These are phyloP conservation scores for Vimba vimba DNA, from an alignment of 2,113 vertebrate species.

Conservation along the genomic window DNA sequence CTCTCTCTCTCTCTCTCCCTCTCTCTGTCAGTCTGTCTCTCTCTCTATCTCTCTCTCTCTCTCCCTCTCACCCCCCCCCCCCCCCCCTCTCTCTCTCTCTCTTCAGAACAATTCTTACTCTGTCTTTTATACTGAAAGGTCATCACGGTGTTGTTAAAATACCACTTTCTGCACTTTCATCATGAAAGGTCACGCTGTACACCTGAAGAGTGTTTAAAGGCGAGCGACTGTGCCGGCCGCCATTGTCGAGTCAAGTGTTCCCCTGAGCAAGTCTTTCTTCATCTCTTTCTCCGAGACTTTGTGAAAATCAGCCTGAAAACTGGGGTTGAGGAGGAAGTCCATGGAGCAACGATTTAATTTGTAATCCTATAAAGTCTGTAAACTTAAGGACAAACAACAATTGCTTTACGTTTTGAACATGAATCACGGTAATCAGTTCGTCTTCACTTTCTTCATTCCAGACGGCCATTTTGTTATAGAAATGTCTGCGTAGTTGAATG, in stretches of 20 bases:
- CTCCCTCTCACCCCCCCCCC: too few species aligned
- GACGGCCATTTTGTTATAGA: too few species aligned
- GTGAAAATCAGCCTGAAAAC: slow-evolving; percentile 52
- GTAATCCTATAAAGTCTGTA: background rate
- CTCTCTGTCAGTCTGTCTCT: too few species aligned
- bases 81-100: too few species aligned
- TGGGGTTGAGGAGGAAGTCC: background rate
- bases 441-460: too few species aligned
- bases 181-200: slow-evolving; percentile 79
- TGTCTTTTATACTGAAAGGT: slow-evolving; percentile 81
- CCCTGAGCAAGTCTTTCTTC: slow-evolving; percentile 67
- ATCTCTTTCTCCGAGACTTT: slow-evolving; percentile 52
- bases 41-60: too few species aligned
- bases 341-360: background rate
- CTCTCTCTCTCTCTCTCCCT: too few species aligned
- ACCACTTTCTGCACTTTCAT: slow-evolving; percentile 77
- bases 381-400: background rate
- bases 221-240: slow-evolving; percentile 64
- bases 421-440: too few species aligned
- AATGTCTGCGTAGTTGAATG: too few species aligned
- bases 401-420: too few species aligned
- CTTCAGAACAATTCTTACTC: slow-evolving; percentile 69
- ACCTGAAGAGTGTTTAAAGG: slow-evolving; percentile 74
- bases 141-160: slow-evolving; percentile 80
- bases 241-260: slow-evolving; percentile 64